phyloP scores from a whole-genome alignment of 2,888 invertebrate species.

The Ptychoptera albimana region DNA sequence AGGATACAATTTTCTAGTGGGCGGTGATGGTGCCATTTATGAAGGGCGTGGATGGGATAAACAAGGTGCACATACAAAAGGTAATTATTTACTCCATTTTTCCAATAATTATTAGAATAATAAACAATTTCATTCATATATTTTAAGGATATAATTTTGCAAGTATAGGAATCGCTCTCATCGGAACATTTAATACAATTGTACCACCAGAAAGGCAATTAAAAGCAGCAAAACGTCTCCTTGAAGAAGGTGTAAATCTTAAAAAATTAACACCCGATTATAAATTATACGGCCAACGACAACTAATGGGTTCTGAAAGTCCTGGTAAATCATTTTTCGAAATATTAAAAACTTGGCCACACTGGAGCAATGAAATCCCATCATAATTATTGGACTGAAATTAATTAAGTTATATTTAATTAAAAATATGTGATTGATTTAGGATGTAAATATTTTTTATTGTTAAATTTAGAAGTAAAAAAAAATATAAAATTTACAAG shows the following conservation, averaged over 20 bases:
- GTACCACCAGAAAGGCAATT: slow-evolving; percentile 38
- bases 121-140: slow-evolving; percentile 12
- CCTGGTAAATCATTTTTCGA: slow-evolving; percentile 49
- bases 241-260: slow-evolving; percentile 41
- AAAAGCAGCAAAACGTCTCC: slow-evolving; percentile 40
- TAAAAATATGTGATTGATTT: no score
- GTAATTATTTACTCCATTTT: slow-evolving; percentile 6
- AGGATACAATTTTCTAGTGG: slow-evolving; percentile 62
- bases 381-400: no score
- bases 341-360: slow-evolving; percentile 49
- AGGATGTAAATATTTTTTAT: no score
- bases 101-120: neutral
- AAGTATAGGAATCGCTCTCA: slow-evolving; percentile 54
- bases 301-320: slow-evolving; percentile 47
- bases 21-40: slow-evolving; percentile 59
- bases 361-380: slow-evolving; percentile 25
- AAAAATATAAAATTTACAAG: no score
- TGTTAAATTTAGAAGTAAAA: no score
- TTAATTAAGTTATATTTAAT: no score
- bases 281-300: slow-evolving; percentile 50
- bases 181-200: slow-evolving; percentile 46
- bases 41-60: slow-evolving; percentile 58
- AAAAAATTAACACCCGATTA: slow-evolving; percentile 46
- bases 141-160: slow-evolving; percentile 37
- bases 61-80: slow-evolving; percentile 50